Conservation (phyloP, 2,113 vertebrate genomes). For the Takifugu bimaculatus region DNA sequence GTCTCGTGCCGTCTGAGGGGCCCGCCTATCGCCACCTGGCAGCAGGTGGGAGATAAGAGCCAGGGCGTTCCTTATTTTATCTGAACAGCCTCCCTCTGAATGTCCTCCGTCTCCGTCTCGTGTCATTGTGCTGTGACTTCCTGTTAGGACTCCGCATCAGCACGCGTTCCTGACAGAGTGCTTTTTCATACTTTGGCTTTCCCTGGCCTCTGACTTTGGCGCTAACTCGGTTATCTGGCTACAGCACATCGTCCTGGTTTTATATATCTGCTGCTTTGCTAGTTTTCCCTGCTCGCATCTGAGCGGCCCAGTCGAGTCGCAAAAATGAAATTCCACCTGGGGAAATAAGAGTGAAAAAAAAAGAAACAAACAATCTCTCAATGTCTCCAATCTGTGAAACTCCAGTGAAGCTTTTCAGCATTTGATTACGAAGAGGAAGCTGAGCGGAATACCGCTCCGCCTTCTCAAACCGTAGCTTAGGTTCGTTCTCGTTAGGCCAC, state of each 20-base stretch:
- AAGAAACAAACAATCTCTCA: neutral
- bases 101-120: slow-evolving; percentile 53
- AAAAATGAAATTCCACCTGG: slow-evolving; percentile 5
- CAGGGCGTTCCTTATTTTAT: slow-evolving; percentile 28
- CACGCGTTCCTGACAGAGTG: slow-evolving; percentile 24
- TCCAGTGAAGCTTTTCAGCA: neutral
- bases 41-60: slow-evolving; percentile 56
- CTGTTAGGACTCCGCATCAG: slow-evolving; percentile 49
- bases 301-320: neutral
- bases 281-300: slow-evolving; percentile 1
- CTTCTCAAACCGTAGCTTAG: slow-evolving; percentile 14
- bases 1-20: slow-evolving; percentile 19
- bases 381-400: neutral
- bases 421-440: no score
- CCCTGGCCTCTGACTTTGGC: slow-evolving; percentile 7
- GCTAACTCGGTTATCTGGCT: slow-evolving; percentile 21
- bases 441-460: neutral
- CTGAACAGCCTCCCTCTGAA: slow-evolving; percentile 46
- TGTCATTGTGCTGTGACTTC: slow-evolving; percentile 41
- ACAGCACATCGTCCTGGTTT: slow-evolving; percentile 20
- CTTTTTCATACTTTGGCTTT: slow-evolving; percentile 33
- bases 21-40: slow-evolving; percentile 55
- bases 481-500: slow-evolving; percentile 14
- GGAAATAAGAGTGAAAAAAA: neutral
- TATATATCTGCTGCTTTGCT: neutral